Base-by-base conservation (phyloP, 1,140 invertebrate species). In the Microvelia longipes region DNA sequence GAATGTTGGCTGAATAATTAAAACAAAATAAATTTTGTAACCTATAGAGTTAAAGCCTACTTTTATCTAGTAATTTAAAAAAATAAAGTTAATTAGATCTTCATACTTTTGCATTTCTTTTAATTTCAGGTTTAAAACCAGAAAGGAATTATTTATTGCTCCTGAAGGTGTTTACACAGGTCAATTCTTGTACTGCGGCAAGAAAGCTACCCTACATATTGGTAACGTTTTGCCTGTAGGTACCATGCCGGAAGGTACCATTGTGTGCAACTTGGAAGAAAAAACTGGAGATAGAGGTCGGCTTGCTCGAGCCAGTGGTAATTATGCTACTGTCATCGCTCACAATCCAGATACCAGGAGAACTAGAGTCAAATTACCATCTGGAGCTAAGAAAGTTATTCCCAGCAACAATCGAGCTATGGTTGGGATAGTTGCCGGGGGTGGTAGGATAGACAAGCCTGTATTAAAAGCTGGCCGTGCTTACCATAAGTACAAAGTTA, bases 401-500 rank as follows among this genome's bases (percentile, higher is more conserved):
- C 93, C 94, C 67, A 98, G 96, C 2, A 89, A 89, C 76, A 99
- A 99, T 83, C 87, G 98, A 81, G 98, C 96, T 74, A 98, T 99
- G 96, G 94, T 99, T 82, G 96, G 96, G 92, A 96, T 99, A 80
- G 95, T 99, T 76, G 94, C 97, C 80, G 97, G 98, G 76, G 98
- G 98, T 85, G 98, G 98, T 77, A 89, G 97, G 87, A 98, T 98
- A 79, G 98, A 99, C 82, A 99, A 99, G 81, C 97, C 97, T 2
- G 96, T 99, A 73, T 82, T 99, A 78, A 99, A 99, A 82, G 98
- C 98, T 78, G 98, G 98, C 77, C 88, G 96, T 82, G 95, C 98
- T 19, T 99, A 99, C 81, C 94, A 97, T 81, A 99, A 99, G 81
- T 99, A 98, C 83, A 98, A 98, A 86, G 97, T 93, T 66, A 99